phyloP scores from a whole-genome alignment of 2,797 vertebrate species.

The Fistularia commersonii region DNA sequence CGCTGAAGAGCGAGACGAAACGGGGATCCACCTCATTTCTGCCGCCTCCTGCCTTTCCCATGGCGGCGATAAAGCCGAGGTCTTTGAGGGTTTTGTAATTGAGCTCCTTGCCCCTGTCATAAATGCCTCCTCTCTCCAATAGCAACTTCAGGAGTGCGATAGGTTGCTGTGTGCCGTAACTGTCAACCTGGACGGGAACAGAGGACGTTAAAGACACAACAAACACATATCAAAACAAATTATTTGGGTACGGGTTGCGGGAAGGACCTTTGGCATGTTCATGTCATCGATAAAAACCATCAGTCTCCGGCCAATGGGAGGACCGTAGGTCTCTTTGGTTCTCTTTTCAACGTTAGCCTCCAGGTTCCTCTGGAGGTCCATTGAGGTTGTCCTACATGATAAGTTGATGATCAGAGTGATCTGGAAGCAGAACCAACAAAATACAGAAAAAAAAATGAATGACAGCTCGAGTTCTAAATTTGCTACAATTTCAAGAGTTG shows the following conservation, averaged over 20 bases:
- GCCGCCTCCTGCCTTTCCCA: constrained; percentile 95
- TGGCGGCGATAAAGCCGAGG: constrained; percentile 89
- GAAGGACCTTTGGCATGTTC: constrained; percentile 91
- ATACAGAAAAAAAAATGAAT: background rate
- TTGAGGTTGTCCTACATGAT: constrained; percentile 93
- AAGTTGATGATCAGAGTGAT: constrained; percentile 86
- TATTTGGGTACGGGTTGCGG: background rate
- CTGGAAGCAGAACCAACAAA: constrained; percentile 60
- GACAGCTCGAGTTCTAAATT: background rate
- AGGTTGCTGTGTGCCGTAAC: constrained; percentile 95
- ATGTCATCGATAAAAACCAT: constrained; percentile 95
- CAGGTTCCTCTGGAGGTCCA: constrained; percentile 93
- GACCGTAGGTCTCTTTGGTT: constrained; percentile 90
- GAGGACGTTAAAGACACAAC: constrained; percentile 3
- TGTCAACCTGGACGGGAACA: constrained; percentile 81
- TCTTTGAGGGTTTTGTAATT: constrained; percentile 90
- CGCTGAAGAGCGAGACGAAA: constrained; percentile 90
- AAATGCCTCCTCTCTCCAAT: constrained; percentile 87
- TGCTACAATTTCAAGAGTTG: background rate
- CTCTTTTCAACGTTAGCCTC: constrained; percentile 94
- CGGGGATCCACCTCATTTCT: constrained; percentile 92
- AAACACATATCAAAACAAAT: background rate
- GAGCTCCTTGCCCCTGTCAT: constrained; percentile 90
- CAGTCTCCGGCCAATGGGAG: constrained; percentile 90
- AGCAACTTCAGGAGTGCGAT: constrained; percentile 92